Conservation (phyloP, 2,113 vertebrate genomes). For the Loxodonta africana region DNA sequence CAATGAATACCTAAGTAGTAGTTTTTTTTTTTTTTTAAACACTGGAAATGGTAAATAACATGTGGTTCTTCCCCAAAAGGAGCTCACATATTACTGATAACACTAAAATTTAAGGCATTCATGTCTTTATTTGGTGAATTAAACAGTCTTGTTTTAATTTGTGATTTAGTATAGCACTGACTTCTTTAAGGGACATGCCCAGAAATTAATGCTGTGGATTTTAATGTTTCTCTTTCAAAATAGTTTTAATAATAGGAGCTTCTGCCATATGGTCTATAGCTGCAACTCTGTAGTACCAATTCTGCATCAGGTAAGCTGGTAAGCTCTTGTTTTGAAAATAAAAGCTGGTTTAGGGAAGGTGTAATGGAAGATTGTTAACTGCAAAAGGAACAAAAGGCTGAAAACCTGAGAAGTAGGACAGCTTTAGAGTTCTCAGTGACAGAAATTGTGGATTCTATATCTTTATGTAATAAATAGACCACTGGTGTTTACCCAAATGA, state of each 20-base stretch:
- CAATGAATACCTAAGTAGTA: background rate
- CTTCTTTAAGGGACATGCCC: background rate
- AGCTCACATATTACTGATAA: background rate
- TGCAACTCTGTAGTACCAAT: background rate
- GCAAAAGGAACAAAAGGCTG: background rate
- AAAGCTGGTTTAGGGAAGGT: background rate
- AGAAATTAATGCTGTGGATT: background rate
- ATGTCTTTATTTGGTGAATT: background rate
- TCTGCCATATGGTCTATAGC: background rate
- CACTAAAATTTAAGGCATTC: background rate
- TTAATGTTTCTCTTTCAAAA: background rate
- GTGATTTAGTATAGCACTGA: background rate
- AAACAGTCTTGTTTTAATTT: background rate
- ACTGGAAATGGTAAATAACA: background rate
- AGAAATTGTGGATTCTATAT: background rate
- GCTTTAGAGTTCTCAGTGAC: background rate
- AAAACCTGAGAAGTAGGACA: background rate
- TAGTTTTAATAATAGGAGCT: background rate
- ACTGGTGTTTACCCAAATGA: background rate
- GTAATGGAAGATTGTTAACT: background rate
- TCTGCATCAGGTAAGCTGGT: background rate
- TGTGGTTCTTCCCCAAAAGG: background rate
- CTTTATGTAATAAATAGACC: background rate
- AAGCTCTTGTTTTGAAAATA: background rate
- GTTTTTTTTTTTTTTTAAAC: background rate